Percentiles rank a stretch among this genome's conserved stretches.
phyloP scores from a whole-genome alignment of 1,140 invertebrate genomes.

The Drosophila virilis region DNA sequence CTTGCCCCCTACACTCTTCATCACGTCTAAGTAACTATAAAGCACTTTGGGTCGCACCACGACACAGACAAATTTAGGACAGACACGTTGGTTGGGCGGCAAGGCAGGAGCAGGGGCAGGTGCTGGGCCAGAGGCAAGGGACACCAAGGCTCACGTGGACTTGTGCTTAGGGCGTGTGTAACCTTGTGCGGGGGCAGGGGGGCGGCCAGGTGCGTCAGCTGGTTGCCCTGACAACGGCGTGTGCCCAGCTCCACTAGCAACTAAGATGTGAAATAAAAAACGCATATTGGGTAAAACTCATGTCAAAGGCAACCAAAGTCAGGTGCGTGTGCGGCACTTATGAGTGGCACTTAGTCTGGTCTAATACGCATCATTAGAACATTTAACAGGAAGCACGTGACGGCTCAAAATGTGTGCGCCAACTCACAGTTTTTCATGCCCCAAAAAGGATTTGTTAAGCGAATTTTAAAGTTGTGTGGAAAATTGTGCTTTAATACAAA shows the following conservation, averaged over 20 bases:
- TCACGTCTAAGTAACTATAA: slow-evolving; percentile 52
- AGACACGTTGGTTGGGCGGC: slow-evolving; percentile 24
- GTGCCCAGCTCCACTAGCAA: slow-evolving; percentile 23
- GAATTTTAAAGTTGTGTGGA: slow-evolving; percentile 42
- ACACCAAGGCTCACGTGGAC: slow-evolving; percentile 33
- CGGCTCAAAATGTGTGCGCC: slow-evolving; percentile 24
- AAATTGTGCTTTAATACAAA: too few relatives aligned
- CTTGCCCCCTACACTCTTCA: neutral
- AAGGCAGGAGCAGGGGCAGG: neutral
- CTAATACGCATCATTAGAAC: slow-evolving; percentile 82
- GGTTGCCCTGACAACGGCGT: slow-evolving; percentile 31
- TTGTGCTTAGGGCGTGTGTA: neutral
- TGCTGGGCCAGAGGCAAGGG: too few relatives aligned
- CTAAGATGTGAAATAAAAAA: slow-evolving; percentile 61
- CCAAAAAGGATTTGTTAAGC: slow-evolving; percentile 59
- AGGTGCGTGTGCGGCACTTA: slow-evolving; percentile 76
- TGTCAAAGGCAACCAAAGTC: slow-evolving; percentile 62
- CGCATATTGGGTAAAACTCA: slow-evolving; percentile 79
- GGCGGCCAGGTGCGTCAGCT: neutral
- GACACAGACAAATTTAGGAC: slow-evolving; percentile 25
- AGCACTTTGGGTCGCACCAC: slow-evolving; percentile 38
- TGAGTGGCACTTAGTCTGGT: slow-evolving; percentile 79
- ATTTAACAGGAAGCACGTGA: slow-evolving; percentile 82
- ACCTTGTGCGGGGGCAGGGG: slow-evolving; percentile 4
- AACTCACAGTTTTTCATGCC: slow-evolving; percentile 34